Percentiles rank a stretch among this genome's conserved stretches.
phyloP scores from a whole-genome alignment of 2,113 vertebrate species.

The Xerus inauris region DNA sequence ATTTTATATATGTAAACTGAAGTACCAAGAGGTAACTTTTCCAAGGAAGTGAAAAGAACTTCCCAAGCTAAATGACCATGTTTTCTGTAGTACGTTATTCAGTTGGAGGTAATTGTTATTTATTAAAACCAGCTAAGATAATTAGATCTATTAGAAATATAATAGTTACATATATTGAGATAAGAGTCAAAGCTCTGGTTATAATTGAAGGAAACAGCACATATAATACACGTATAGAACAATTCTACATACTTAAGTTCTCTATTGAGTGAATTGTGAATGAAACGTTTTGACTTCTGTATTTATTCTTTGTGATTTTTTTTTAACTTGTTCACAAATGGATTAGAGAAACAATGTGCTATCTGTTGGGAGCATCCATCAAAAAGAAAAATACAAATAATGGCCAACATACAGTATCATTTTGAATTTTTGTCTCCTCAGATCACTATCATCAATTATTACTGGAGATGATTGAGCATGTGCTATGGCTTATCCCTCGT shows the following conservation, averaged over 20 bases:
- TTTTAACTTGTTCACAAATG: neutral
- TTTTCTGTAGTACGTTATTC: neutral
- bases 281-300: neutral
- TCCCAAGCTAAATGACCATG: neutral
- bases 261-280: neutral
- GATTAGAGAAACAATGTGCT: neutral
- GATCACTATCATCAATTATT: neutral
- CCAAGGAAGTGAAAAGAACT: slow-evolving; percentile 19
- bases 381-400: neutral
- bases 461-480: neutral
- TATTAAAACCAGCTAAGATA: neutral
- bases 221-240: neutral
- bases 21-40: neutral
- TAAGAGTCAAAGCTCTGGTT: neutral
- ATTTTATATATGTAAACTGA: slow-evolving; percentile 11
- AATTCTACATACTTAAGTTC: neutral
- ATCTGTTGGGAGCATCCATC: neutral
- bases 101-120: neutral
- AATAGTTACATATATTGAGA: neutral
- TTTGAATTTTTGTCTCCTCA: neutral
- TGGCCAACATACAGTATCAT: neutral
- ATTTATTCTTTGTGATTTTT: neutral
- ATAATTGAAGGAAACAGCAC: neutral
- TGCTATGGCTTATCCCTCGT: neutral
- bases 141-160: neutral